Conservation (phyloP, 1,140 invertebrate genomes). For the Whitmania pigra region DNA sequence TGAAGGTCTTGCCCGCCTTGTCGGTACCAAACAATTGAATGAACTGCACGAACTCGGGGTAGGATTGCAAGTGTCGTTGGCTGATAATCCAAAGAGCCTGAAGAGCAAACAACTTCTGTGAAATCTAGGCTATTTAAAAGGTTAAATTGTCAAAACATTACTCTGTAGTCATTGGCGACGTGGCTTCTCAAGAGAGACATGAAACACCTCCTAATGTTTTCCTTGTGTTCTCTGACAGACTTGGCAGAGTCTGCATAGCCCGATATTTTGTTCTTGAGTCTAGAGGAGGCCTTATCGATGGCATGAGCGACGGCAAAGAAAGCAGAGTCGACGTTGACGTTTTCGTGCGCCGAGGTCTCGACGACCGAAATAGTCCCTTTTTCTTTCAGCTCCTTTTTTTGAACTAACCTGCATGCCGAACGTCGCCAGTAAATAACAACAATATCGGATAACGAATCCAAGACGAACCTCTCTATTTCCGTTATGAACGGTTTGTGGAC, state of each 20-base stretch:
- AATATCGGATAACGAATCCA: too few species aligned
- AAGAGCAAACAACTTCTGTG: too few species aligned
- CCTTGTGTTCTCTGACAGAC: slow-evolving; percentile 70
- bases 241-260: slow-evolving; percentile 75
- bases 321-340: slow-evolving; percentile 87
- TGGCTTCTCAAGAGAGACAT: slow-evolving; percentile 32
- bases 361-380: slow-evolving; percentile 65
- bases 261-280: slow-evolving; percentile 51
- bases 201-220: slow-evolving; percentile 46
- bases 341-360: slow-evolving; percentile 88
- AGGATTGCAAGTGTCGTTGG: slow-evolving; percentile 68
- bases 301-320: slow-evolving; percentile 83
- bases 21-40: slow-evolving; percentile 79
- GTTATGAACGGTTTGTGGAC: slow-evolving; percentile 71
- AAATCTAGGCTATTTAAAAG: background rate
- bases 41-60: slow-evolving; percentile 78
- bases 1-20: slow-evolving; percentile 64
- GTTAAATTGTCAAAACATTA: background rate
- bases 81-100: slow-evolving; percentile 66
- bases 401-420: slow-evolving; percentile 48
- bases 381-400: slow-evolving; percentile 84
- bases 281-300: slow-evolving; percentile 62
- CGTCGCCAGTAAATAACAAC: too few species aligned
- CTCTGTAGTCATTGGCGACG: slow-evolving; percentile 58
- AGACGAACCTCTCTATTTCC: slow-evolving; percentile 62